phyloP scores from a whole-genome alignment of 2,797 vertebrate genomes.

The Anableps anableps region DNA sequence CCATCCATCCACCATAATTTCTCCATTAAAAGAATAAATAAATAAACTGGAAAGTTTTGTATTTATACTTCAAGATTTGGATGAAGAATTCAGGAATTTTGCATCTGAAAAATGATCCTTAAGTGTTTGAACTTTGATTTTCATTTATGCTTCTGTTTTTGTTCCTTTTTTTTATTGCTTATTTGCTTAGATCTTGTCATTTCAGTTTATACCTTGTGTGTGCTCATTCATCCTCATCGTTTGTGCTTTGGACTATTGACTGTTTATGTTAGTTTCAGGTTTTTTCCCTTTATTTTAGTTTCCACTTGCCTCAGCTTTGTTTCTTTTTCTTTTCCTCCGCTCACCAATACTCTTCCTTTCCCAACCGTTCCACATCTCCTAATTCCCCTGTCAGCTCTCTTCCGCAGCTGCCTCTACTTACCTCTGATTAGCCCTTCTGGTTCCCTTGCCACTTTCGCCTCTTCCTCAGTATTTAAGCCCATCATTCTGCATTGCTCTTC shows the following conservation, averaged over 20 bases:
- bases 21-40: too few relatives aligned
- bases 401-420: too few relatives aligned
- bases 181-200: not conserved
- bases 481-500: too few relatives aligned
- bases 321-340: too few relatives aligned
- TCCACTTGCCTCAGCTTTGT: not conserved
- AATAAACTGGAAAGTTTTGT: not conserved
- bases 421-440: too few relatives aligned
- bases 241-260: not conserved
- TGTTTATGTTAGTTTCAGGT: not conserved
- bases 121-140: not conserved
- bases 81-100: not conserved
- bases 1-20: not conserved
- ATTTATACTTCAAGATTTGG: not conserved
- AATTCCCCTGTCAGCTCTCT: too few relatives aligned
- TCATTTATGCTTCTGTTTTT: not conserved
- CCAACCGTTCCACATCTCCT: too few relatives aligned
- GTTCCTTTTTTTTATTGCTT: not conserved
- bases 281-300: not conserved
- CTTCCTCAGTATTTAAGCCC: too few relatives aligned
- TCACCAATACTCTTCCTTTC: too few relatives aligned
- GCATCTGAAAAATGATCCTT: not conserved
- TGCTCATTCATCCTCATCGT: not conserved
- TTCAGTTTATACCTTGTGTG: not conserved
- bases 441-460: too few relatives aligned